These are phyloP conservation scores for Hemaris fuciformis DNA, from an alignment of 2,888 invertebrate genomes.

Conservation along the genomic window DNA sequence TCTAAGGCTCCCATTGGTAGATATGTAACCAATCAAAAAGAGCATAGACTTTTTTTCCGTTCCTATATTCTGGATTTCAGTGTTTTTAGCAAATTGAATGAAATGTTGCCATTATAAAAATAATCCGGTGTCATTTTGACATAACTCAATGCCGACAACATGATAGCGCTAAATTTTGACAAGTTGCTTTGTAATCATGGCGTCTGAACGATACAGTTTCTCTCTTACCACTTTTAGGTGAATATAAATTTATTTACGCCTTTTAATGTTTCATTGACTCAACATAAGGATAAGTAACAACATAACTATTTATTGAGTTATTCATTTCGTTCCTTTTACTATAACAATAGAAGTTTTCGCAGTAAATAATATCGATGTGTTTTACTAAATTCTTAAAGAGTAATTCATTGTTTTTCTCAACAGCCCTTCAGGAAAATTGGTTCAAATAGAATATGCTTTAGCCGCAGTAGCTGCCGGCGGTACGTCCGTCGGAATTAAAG, in stretches of 20 bases:
- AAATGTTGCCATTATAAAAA: neutral
- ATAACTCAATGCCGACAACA: conserved; percentile 35
- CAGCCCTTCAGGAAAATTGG: conserved; percentile 99
- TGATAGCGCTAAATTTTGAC: conserved; percentile 51
- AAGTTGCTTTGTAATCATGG: conserved; percentile 88
- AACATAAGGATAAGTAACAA: neutral
- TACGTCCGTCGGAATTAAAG: conserved; percentile 99
- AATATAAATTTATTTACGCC: conserved; percentile 45
- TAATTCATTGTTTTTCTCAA: conserved; percentile 45
- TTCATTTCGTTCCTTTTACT: neutral
- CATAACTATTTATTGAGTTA: neutral
- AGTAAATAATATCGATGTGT: conserved; percentile 11
- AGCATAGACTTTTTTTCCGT: neutral
- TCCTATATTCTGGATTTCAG: neutral
- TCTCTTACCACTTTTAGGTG: conserved; percentile 90
- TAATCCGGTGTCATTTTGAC: neutral
- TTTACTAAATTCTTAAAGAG: neutral
- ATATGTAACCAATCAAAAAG: conserved; percentile 2
- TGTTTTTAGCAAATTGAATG: conserved; percentile 9
- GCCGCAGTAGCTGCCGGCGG: conserved; percentile 99
- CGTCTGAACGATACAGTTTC: conserved; percentile 98
- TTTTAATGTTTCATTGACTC: neutral
- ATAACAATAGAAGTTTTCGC: conserved; percentile 6
- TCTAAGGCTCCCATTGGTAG: conserved; percentile 44
- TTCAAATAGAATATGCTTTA: conserved; percentile 99